A percentile compares a stretch with the other conserved stretches of the same genome.
phyloP scores from a whole-genome alignment of 2,888 invertebrate genomes.

The Eupithecia inturbata region DNA sequence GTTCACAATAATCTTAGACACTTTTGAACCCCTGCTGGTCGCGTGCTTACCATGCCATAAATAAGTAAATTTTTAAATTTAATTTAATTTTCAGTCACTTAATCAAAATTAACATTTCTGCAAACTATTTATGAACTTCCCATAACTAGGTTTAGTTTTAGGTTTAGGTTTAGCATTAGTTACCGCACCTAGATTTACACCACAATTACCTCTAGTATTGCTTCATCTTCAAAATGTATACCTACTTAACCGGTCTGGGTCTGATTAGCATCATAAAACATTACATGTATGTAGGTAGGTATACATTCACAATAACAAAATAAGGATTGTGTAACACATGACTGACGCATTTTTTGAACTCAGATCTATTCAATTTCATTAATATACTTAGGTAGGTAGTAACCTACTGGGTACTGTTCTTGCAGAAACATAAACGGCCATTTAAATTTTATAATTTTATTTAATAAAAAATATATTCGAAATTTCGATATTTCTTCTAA shows the following conservation, averaged over 20 bases:
- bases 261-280: conserved; percentile 27
- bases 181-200: conserved; percentile 19
- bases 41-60: too few species aligned
- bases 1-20: too few species aligned
- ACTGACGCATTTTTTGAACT: conserved; percentile 9
- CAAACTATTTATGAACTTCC: too few species aligned
- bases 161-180: too few species aligned
- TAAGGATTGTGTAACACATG: conserved; percentile 4
- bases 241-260: conserved; percentile 21
- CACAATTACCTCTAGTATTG: conserved; percentile 18
- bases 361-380: conserved; percentile 9
- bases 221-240: conserved; percentile 20
- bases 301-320: conserved; percentile 2
- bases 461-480: too few species aligned
- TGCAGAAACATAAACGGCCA: neutral
- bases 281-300: too few species aligned
- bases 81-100: too few species aligned
- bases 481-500: too few species aligned
- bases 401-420: neutral
- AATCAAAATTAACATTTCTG: too few species aligned
- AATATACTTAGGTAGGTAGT: neutral
- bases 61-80: too few species aligned
- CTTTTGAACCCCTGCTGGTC: too few species aligned
- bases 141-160: too few species aligned
- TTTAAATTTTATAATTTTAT: neutral